phyloP scores from a whole-genome alignment of 2,888 invertebrate species.

The Leucoma salicis region DNA sequence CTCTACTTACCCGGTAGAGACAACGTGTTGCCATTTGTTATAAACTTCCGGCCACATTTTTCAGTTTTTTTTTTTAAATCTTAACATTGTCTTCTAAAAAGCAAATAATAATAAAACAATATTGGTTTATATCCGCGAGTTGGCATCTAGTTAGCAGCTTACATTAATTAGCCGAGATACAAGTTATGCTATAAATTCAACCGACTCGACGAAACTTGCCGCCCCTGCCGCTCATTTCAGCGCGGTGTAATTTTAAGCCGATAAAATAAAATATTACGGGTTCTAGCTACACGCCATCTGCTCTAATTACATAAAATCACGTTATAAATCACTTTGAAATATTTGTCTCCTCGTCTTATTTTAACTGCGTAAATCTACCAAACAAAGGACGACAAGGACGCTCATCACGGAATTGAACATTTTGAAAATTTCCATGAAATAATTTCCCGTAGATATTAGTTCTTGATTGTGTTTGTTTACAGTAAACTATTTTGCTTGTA shows the following conservation, averaged over 20 bases:
- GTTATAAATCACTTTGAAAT: conserved; percentile 68
- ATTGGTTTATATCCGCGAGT: conserved; percentile 64
- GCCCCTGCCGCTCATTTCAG: conserved; percentile 65
- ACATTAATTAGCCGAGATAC: conserved; percentile 77
- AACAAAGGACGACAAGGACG: conserved; percentile 63
- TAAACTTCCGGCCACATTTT: no score
- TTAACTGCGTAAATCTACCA: conserved; percentile 58
- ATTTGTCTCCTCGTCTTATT: conserved; percentile 57
- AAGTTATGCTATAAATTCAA: conserved; percentile 79
- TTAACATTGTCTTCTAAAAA: no score
- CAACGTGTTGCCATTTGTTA: no score
- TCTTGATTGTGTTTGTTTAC: conserved; percentile 58
- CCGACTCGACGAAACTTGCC: conserved; percentile 68
- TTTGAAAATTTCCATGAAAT: conserved; percentile 59
- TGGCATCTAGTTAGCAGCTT: conserved; percentile 63
- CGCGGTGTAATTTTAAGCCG: conserved; percentile 70
- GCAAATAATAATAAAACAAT: conserved; percentile 59
- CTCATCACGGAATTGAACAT: conserved; percentile 56
- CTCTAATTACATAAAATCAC: conserved; percentile 71
- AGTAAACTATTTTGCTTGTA: conserved; percentile 49
- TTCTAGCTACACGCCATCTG: conserved; percentile 59
- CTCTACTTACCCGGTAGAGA: no score
- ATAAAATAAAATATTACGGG: conserved; percentile 77
- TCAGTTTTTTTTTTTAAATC: no score
- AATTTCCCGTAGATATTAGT: conserved; percentile 58